Evolutionary conservation across 2,113 vertebrate genomes (phyloP).

Genomic region (Callipepla squamata): DNA sequence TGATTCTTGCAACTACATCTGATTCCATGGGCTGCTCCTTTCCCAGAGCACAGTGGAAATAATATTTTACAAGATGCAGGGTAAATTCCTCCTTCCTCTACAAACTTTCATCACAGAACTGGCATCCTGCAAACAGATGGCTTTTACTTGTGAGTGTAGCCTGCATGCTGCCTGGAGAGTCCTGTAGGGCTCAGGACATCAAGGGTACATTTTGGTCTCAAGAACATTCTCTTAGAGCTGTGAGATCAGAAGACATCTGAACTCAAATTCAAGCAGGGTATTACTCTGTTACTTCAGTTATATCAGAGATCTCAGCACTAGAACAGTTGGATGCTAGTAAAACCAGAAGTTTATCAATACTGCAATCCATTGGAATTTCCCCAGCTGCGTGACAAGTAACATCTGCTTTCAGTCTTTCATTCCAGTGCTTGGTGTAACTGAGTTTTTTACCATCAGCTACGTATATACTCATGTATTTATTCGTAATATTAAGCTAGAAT

Average conservation of each 20-base stretch:
- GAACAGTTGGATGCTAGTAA: background rate
- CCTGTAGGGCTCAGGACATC: background rate
- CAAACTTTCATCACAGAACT: fast-evolving
- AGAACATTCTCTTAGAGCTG: background rate
- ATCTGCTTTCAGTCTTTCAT: background rate
- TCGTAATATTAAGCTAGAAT: background rate
- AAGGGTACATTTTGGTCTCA: background rate
- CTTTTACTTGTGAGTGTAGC: background rate
- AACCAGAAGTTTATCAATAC: background rate
- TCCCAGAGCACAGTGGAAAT: background rate
- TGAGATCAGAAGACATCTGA: background rate
- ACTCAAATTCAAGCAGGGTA: background rate
- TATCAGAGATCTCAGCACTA: background rate
- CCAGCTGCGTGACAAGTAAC: background rate
- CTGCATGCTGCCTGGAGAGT: background rate
- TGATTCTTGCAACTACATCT: too few relatives aligned
- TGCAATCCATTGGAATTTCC: background rate
- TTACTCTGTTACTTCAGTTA: background rate
- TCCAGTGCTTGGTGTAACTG: background rate
- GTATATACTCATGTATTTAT: fast-evolving
- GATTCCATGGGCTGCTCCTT: too few relatives aligned
- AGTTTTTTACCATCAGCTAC: background rate
- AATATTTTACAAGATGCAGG: fast-evolving
- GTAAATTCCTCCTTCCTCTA: background rate
- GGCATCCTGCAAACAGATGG: background rate